A percentile compares a stretch with the other conserved stretches of the same genome.
Conservation (phyloP, 2,113 vertebrate genomes). For the Otis tarda region DNA sequence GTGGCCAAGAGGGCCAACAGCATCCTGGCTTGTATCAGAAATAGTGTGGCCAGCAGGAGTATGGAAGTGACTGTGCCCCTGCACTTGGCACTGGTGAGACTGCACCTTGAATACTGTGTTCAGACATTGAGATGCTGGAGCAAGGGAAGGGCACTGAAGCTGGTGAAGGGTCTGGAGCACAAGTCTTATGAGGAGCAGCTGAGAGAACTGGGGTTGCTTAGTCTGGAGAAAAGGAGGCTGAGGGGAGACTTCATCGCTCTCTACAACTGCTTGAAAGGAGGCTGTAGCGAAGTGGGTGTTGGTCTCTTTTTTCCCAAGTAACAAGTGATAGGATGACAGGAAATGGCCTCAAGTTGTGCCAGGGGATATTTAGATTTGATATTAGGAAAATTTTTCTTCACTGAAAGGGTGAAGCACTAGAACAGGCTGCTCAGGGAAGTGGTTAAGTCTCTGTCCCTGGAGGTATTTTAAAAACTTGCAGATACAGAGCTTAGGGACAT, state of each 20-base stretch:
- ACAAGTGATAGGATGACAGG: background rate
- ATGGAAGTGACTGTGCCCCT: rapidly evolving
- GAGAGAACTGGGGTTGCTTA: background rate
- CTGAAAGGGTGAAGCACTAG: background rate
- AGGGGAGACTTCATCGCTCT: rapidly evolving
- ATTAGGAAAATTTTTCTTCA: background rate
- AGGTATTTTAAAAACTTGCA: background rate
- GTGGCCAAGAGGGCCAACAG: rapidly evolving
- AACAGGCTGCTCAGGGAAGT: background rate
- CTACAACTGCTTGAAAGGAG: background rate
- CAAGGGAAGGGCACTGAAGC: rapidly evolving
- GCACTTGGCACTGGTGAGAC: rapidly evolving
- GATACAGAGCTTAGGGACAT: background rate
- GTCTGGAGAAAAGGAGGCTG: background rate
- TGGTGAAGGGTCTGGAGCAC: background rate
- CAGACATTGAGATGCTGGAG: background rate
- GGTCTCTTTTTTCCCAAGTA: background rate
- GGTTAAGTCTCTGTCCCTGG: background rate
- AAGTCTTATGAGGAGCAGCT: rapidly evolving
- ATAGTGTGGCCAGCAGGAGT: rapidly evolving
- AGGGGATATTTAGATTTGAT: background rate
- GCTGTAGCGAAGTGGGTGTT: rapidly evolving
- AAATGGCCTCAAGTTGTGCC: background rate
- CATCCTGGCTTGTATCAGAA: background rate
- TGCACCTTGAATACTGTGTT: rapidly evolving